A percentile compares a stretch with the other conserved stretches of the same genome.
Evolutionary conservation across 2,888 invertebrate genomes (phyloP).

Genomic region (Amphipoea oculea): DNA sequence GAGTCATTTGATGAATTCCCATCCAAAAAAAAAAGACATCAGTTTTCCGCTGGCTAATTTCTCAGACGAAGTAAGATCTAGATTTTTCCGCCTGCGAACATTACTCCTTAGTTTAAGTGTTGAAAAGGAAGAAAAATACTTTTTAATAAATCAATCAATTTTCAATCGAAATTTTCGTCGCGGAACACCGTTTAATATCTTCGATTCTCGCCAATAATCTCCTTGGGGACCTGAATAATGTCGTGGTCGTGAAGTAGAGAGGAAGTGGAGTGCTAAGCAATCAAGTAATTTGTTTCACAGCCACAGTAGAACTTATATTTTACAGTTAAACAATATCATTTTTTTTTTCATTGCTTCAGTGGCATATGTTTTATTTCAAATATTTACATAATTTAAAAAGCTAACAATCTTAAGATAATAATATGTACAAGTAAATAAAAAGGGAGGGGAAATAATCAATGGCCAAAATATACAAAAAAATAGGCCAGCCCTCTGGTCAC

Average conservation of each 20-base stretch:
- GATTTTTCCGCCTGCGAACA: neutral
- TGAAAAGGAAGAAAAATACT: conserved; percentile 36
- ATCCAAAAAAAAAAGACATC: neutral
- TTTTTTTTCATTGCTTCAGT: too few species aligned
- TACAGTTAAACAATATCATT: neutral
- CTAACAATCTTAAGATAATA: too few species aligned
- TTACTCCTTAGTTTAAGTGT: neutral
- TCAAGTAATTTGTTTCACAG: neutral
- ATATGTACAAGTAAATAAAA: too few species aligned
- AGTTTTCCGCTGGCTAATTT: neutral
- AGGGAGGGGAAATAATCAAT: too few species aligned
- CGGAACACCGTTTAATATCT: conserved; percentile 45
- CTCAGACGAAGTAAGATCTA: neutral
- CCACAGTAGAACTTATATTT: neutral
- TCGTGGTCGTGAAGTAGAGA: conserved; percentile 11
- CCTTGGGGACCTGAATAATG: conserved; percentile 12
- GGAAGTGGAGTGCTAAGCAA: neutral
- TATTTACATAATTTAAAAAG: too few species aligned
- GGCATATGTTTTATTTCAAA: too few species aligned
- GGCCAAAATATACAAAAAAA: too few species aligned
- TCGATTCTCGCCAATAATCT: conserved; percentile 43
- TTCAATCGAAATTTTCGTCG: conserved; percentile 40
- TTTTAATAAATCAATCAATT: conserved; percentile 40
- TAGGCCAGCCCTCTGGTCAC: too few species aligned
- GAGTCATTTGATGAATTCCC: too few species aligned